Evolutionary conservation across 2,797 vertebrate genomes (phyloP), one percentile per base, ranked within the genome.

Genomic region (Pygocentrus nattereri): DNA sequence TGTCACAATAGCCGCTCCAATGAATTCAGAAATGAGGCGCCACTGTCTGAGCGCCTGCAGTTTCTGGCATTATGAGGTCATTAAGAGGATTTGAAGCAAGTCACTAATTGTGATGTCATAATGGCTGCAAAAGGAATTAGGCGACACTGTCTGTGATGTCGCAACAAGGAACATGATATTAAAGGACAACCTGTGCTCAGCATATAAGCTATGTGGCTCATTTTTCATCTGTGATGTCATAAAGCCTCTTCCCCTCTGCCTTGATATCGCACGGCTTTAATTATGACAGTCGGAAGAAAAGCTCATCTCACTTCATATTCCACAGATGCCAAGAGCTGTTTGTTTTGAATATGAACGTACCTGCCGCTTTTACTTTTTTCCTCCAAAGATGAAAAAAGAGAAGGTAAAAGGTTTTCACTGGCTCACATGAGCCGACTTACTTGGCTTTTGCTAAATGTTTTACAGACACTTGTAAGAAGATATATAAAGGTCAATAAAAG

Each of bases 201-300:
- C 5, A 27, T 44, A 11, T 34, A 54, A 49, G 49, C 18, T n/a
- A 34, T 47, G 30, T 18, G 69, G 30, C 47, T 21, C 0, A 72
- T 52, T 72, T 72, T 72, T 52, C 44, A 70, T 23, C 30, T 27
- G 4, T 34, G 25, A 61, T 61, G 38, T 75, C 58, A 59, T 62
- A 44, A 44, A 59, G 16, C 34, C 38, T 56, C 21, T 11, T 23
- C 41, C 5, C 18, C 21, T 58, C 52, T 3, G 21, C 70, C 18
- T 19, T 58, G 71, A 58, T 3, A 31, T 52, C 47, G 50, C 74
- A 38, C 10, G 0, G 7, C 15, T 74, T 38, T 74, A 58, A 74
- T 58, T 58, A 58, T 30, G 78, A 65, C 31, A 64, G 69, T 65
- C 54, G 54, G n/a, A 41, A 44, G 31, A 73, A 62, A 62, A 85